phyloP scores from a whole-genome alignment of 1,140 invertebrate genomes.

The Gryon sp. region DNA sequence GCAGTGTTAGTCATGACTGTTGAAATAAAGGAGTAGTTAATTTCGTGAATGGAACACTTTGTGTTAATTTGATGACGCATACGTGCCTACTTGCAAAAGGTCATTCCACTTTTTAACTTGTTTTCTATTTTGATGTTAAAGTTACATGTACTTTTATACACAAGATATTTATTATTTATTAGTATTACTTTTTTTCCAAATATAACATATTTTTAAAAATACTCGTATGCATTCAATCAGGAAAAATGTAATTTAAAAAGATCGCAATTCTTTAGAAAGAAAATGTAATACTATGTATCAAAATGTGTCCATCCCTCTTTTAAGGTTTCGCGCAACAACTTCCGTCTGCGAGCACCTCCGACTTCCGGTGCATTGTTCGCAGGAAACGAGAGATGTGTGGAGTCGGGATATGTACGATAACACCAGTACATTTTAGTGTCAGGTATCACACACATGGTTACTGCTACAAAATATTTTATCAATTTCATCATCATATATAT shows the following conservation, averaged over 20 bases:
- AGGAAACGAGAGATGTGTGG: slow-evolving; percentile 48
- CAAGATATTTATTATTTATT: too few species aligned
- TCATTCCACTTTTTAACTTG: too few species aligned
- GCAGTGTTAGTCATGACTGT: neutral
- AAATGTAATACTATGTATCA: slow-evolving; percentile 11
- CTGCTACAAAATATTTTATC: slow-evolving; percentile 19
- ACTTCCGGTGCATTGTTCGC: slow-evolving; percentile 56
- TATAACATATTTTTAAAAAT: too few species aligned
- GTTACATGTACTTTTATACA: too few species aligned
- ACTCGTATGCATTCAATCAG: too few species aligned
- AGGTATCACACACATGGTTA: slow-evolving; percentile 26
- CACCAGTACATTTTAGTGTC: slow-evolving; percentile 38
- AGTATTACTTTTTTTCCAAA: too few species aligned
- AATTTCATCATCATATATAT: slow-evolving; percentile 5
- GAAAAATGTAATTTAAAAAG: neutral
- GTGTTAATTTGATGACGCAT: slow-evolving; percentile 14
- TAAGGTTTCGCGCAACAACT: slow-evolving; percentile 41
- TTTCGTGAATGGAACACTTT: slow-evolving; percentile 2
- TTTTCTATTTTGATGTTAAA: too few species aligned
- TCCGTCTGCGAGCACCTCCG: slow-evolving; percentile 41
- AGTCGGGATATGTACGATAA: slow-evolving; percentile 1
- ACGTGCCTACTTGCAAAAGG: neutral
- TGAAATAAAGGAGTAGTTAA: slow-evolving; percentile 5
- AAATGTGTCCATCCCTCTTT: slow-evolving; percentile 32
- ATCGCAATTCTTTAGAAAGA: neutral